These are phyloP conservation scores for Trimorus sp. DNA, from an alignment of 2,888 invertebrate species.

Conservation along the genomic window DNA sequence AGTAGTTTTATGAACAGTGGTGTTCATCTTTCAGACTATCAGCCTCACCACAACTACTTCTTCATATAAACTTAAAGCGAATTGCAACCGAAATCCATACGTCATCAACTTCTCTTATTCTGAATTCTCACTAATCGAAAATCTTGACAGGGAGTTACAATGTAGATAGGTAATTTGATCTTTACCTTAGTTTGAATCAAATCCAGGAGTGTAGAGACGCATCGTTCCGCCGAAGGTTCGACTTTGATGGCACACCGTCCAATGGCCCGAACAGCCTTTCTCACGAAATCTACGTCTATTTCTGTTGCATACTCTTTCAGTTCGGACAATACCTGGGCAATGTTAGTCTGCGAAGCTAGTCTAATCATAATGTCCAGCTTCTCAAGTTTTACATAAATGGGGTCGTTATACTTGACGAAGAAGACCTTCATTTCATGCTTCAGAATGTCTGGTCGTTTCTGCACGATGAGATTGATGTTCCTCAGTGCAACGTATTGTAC, in stretches of 20 bases:
- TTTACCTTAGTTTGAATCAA: constrained; percentile 98
- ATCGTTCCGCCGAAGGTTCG: constrained; percentile 98
- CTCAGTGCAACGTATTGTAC: constrained; percentile 99
- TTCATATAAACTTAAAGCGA: too few relatives aligned
- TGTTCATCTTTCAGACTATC: too few relatives aligned
- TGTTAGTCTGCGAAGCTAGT: constrained; percentile 98
- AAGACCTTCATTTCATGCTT: constrained; percentile 99
- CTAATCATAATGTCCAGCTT: constrained; percentile 99
- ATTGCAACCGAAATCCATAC: too few relatives aligned
- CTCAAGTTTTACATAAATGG: constrained; percentile 99
- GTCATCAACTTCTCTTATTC: too few relatives aligned
- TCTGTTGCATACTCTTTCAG: constrained; percentile 99
- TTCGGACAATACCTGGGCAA: constrained; percentile 98
- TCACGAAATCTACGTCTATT: constrained; percentile 99
- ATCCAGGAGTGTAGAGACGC: constrained; percentile 98
- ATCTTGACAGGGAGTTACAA: too few relatives aligned
- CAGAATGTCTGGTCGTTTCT: constrained; percentile 98
- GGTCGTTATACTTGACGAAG: constrained; percentile 99
- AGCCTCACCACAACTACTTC: too few relatives aligned
- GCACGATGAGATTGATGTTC: constrained; percentile 99
- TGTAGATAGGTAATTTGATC: too few relatives aligned
- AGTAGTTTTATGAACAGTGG: too few relatives aligned
- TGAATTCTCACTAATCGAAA: too few relatives aligned
- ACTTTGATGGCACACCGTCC: constrained; percentile 99
- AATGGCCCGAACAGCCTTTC: constrained; percentile 99